These are phyloP conservation scores for Tipula lateralis DNA, from an alignment of 2,888 invertebrate species.

Conservation along the genomic window DNA sequence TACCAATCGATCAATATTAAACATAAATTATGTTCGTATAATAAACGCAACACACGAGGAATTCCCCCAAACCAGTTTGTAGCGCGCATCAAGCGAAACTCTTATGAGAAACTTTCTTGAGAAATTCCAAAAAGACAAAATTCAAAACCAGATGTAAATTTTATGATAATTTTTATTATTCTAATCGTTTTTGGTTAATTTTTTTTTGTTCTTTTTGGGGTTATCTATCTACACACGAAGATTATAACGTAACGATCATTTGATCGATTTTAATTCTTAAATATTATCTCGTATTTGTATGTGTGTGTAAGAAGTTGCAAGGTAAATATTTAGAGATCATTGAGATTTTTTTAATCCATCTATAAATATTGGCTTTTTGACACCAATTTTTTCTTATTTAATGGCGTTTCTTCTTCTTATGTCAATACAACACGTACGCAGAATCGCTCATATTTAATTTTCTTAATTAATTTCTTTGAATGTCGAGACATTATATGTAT, in stretches of 20 bases:
- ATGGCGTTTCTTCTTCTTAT: not conserved
- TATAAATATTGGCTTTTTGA: slow-evolving; percentile 11
- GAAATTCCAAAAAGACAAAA: not conserved
- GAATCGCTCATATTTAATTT: not conserved
- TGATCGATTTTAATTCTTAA: not conserved
- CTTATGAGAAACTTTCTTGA: not conserved
- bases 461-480: not conserved
- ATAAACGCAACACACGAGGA: not conserved
- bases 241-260: not conserved
- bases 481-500: not conserved
- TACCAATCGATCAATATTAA: not conserved
- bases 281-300: no score
- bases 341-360: not conserved
- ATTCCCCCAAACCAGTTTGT: not conserved
- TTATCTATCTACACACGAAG: not conserved
- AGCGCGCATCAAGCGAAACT: not conserved
- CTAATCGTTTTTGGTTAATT: not conserved
- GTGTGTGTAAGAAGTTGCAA: not conserved
- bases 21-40: not conserved
- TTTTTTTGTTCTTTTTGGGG: not conserved
- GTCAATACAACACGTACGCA: not conserved
- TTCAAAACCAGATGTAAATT: not conserved
- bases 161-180: slow-evolving; percentile 19
- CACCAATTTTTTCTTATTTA: not conserved
- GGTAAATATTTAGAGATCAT: slow-evolving; percentile 9